Conservation (phyloP, 2,888 invertebrate genomes). For the Polylopha cassiicola region DNA sequence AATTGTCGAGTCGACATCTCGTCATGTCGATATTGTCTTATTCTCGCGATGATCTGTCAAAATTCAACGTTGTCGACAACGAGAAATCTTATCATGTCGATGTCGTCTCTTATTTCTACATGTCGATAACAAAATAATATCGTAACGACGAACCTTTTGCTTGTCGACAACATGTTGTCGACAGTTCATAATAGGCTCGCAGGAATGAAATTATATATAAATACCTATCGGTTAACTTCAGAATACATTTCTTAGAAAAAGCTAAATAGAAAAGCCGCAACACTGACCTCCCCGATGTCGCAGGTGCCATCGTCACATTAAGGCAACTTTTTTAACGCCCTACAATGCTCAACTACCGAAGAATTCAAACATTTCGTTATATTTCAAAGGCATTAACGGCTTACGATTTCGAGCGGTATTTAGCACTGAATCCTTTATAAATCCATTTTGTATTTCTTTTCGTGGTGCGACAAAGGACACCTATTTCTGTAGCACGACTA, state of each 20-base stretch:
- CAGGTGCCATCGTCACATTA: slow-evolving; percentile 7
- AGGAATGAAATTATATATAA: too few relatives aligned
- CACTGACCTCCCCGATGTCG: slow-evolving; percentile 5
- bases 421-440: slow-evolving; percentile 38
- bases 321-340: slow-evolving; percentile 9
- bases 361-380: slow-evolving; percentile 13
- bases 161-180: too few relatives aligned
- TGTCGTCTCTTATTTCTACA: too few relatives aligned
- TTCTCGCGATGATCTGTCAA: too few relatives aligned
- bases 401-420: slow-evolving; percentile 25
- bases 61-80: too few relatives aligned
- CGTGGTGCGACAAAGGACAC: slow-evolving; percentile 47
- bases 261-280: neutral
- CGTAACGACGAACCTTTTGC: too few relatives aligned
- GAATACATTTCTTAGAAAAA: neutral
- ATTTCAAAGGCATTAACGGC: slow-evolving; percentile 15
- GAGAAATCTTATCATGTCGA: too few relatives aligned
- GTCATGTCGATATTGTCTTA: too few relatives aligned
- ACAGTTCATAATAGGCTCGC: too few relatives aligned
- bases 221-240: neutral
- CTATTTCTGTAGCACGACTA: slow-evolving; percentile 52
- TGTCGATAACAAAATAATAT: too few relatives aligned
- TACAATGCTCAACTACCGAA: slow-evolving; percentile 4
- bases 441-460: slow-evolving; percentile 42
- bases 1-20: too few relatives aligned